Evolutionary conservation across 2,888 invertebrate genomes (phyloP), one percentile per base, ranked within the genome.

Genomic region (Chalcis sispes): DNA sequence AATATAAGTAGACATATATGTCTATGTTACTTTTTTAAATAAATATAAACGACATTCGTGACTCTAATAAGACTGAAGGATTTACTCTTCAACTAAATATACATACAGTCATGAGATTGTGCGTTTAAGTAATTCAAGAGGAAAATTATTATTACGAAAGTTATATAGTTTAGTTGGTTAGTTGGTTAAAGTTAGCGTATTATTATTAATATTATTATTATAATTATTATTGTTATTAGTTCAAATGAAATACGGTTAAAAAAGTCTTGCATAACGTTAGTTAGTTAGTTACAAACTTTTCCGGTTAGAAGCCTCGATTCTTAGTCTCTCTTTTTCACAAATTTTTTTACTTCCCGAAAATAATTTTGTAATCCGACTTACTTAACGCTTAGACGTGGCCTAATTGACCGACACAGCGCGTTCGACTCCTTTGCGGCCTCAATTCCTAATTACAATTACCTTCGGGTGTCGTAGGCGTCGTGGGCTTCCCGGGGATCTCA

Each of bases 371-470:
- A 86, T 86, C 87, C 88, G 89, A 89, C 89, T 89, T 89, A 89
- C 89, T 87, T 84, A 89, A 89, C 86, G 86, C 83, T 87, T 87
- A 89, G 89, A 87, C 84, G 88, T 87, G 87, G 88, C 86, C 86
- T 86, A 87, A 88, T 84, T 83, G 88, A 86, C 88, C 88, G 85
- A 86, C 83, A 85, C 85, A 85, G 87, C 86, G 85, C 85, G 85
- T 83, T 88, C 84, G 83, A 86, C 84, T 88, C 87, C 87, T 86
- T 72, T 85, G 87, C 84, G 85, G 87, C 86, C 85, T 87, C 88
- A 87, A 88, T 85, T 88, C 88, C 88, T 89, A 89, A 89, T 89
- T 87, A 89, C 88, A 89, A 85, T 89, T 89, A 89, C 89, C 89
- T 89, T 89, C 89, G 85, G 89, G 86, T 87, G 89, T 87, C 85